Conservation (phyloP, 2,888 invertebrate species). For the Drosophila robusta region DNA sequence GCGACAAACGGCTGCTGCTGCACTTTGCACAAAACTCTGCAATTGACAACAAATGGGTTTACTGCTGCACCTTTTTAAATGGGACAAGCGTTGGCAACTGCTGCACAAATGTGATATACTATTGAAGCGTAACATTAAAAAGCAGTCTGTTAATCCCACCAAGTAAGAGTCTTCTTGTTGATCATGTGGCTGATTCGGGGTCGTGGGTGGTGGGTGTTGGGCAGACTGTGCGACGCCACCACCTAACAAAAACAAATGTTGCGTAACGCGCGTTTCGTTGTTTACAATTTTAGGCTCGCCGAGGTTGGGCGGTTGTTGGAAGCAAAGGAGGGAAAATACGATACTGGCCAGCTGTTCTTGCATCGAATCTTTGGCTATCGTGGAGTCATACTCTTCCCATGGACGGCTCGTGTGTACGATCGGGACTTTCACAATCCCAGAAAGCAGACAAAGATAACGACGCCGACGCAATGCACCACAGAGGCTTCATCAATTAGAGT, state of each 20-base stretch:
- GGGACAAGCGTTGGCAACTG: conserved; percentile 64
- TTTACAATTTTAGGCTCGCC: conserved; percentile 89
- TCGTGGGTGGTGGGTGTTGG: conserved; percentile 11
- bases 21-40: conserved; percentile 31
- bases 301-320: conserved; percentile 97
- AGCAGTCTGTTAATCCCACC: conserved; percentile 67
- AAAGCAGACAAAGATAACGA: conserved; percentile 83
- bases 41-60: conserved; percentile 66
- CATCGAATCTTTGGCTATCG: conserved; percentile 99
- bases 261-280: conserved; percentile 61
- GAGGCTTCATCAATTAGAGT: conserved; percentile 56
- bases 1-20: conserved; percentile 32
- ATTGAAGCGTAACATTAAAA: conserved; percentile 65
- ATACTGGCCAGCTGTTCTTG: conserved; percentile 97
- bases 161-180: conserved; percentile 51
- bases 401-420: conserved; percentile 98
- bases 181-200: background rate
- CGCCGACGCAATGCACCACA: conserved; percentile 45
- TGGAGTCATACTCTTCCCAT: conserved; percentile 98
- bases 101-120: conserved; percentile 66
- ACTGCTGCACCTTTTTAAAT: conserved; percentile 66
- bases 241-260: conserved; percentile 55
- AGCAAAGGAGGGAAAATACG: conserved; percentile 96
- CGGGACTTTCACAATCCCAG: conserved; percentile 90
- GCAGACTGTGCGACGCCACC: conserved; percentile 15